These are phyloP conservation scores for Crenichthys baileyi DNA, from an alignment of 2,797 vertebrate species.

Conservation along the genomic window DNA sequence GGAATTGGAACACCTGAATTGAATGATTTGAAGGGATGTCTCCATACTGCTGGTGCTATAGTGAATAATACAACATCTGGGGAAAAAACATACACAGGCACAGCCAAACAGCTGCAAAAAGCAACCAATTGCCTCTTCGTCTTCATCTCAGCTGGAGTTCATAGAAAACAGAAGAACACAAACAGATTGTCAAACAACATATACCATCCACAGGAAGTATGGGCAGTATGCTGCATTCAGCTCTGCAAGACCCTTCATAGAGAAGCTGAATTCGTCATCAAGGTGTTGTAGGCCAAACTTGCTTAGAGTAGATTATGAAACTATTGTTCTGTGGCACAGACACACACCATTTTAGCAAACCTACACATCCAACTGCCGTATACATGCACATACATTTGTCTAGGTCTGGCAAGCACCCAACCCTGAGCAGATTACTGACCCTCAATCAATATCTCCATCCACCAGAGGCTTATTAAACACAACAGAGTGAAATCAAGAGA, in stretches of 20 bases:
- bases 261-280: slow-evolving; percentile 43
- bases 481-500: slow-evolving; percentile 50
- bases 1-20: neutral
- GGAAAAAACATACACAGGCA: slow-evolving; percentile 8
- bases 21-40: neutral
- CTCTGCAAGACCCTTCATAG: slow-evolving; percentile 41
- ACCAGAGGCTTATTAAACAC: slow-evolving; percentile 88
- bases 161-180: slow-evolving; percentile 21
- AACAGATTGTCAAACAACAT: neutral
- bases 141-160: slow-evolving; percentile 43
- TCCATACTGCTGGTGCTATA: neutral
- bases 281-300: slow-evolving; percentile 33
- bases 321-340: slow-evolving; percentile 11
- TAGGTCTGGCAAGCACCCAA: slow-evolving; percentile 85
- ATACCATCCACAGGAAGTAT: slow-evolving; percentile 24
- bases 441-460: slow-evolving; percentile 88
- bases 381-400: slow-evolving; percentile 23
- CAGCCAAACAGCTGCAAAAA: slow-evolving; percentile 22
- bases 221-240: slow-evolving; percentile 46
- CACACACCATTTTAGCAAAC: slow-evolving; percentile 30
- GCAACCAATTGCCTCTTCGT: slow-evolving; percentile 19
- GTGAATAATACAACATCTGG: neutral
- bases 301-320: slow-evolving; percentile 32
- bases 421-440: slow-evolving; percentile 90
- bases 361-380: slow-evolving; percentile 5